A percentile compares a stretch with the other conserved stretches of the same genome.
These are phyloP conservation scores for Eilema griseolum DNA, from an alignment of 2,888 invertebrate species.

Conservation along the genomic window DNA sequence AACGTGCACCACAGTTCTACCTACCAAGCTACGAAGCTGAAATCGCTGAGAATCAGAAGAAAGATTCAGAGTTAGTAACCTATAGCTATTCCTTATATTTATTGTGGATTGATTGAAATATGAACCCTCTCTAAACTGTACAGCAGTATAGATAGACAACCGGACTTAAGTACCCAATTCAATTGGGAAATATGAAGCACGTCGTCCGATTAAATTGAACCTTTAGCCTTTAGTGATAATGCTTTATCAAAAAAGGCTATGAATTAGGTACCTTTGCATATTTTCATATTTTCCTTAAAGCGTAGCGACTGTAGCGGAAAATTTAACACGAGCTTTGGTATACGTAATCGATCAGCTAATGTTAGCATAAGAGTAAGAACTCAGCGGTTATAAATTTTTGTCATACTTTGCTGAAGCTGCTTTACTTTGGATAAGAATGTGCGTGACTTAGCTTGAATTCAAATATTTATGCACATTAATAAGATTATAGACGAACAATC, in stretches of 20 bases:
- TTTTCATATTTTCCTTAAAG: neutral
- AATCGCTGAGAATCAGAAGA: slow-evolving; percentile 98
- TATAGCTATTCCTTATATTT: neutral
- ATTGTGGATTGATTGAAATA: neutral
- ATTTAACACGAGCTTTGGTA: neutral
- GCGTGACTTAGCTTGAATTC: too few species aligned
- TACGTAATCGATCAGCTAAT: slow-evolving; percentile 9
- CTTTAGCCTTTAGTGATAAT: neutral
- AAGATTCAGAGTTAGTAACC: slow-evolving; percentile 96
- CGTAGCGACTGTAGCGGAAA: neutral
- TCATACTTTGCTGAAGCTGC: too few species aligned
- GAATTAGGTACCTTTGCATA: neutral
- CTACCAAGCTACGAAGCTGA: slow-evolving; percentile 97
- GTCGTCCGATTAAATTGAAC: neutral
- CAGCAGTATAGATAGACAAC: neutral
- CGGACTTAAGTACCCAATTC: neutral
- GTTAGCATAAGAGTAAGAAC: neutral
- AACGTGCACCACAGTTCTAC: slow-evolving; percentile 98
- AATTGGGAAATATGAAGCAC: neutral
- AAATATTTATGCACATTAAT: too few species aligned
- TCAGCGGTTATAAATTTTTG: neutral
- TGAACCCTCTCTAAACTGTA: too few species aligned
- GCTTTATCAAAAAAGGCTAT: neutral
- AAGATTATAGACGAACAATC: too few species aligned
- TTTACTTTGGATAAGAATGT: too few species aligned